Conservation (phyloP, 2,888 invertebrate species). For the Scelioninae gen. 1 region DNA sequence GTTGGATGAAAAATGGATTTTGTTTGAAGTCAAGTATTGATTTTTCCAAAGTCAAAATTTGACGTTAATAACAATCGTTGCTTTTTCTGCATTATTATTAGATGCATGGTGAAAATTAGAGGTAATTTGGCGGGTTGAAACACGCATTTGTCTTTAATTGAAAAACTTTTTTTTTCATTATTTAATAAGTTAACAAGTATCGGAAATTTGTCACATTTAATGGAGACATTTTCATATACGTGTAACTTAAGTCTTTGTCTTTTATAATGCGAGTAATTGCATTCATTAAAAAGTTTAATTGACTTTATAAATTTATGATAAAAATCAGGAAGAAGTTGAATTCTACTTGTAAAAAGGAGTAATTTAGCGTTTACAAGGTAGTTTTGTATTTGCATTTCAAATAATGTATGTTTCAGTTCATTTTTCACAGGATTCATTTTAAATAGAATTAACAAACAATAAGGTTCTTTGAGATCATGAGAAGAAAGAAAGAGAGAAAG, state of each 20-base stretch:
- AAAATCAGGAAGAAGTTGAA: too few relatives aligned
- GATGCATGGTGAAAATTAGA: neutral
- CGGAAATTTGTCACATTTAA: too few relatives aligned
- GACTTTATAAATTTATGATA: neutral
- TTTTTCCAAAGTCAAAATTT: conserved; percentile 4
- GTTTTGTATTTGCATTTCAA: neutral
- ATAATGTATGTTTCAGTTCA: conserved; percentile 1
- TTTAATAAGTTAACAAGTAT: too few relatives aligned
- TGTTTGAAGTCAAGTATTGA: conserved; percentile 8
- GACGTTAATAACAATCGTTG: neutral
- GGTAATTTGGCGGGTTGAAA: neutral
- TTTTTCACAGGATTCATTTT: neutral
- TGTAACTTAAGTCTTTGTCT: too few relatives aligned
- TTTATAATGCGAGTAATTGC: neutral
- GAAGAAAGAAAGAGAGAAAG: neutral
- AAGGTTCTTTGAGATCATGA: neutral
- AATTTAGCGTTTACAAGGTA: neutral
- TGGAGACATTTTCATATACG: too few relatives aligned
- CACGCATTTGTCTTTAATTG: too few relatives aligned
- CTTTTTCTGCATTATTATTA: neutral
- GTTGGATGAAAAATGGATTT: conserved; percentile 11
- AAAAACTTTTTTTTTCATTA: too few relatives aligned
- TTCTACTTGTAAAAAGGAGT: too few relatives aligned
- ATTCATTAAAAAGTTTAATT: neutral
- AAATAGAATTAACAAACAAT: neutral